Base-by-base conservation (phyloP, 2,888 invertebrate genomes). In the Alloplasta piceator region DNA sequence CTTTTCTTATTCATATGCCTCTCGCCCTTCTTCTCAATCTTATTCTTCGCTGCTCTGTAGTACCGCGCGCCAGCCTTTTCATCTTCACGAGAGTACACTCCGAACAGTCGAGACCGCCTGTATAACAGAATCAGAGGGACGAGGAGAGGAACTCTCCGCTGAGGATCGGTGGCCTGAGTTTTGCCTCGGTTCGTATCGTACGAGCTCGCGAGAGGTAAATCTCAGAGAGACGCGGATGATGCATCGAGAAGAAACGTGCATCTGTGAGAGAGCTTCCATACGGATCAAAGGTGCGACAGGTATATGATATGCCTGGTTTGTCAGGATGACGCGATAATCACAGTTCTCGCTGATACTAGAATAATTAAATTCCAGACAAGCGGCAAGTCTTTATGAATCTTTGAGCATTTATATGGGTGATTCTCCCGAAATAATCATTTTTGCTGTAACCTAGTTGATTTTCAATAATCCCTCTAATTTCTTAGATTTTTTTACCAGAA, bases 321-420 rank as follows among this genome's bases (percentile, higher is more conserved):
- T 87, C 86, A 70, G 86, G 78, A 82, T 88, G 91, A 91, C 90
- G 85, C 87, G 88, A 86, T 91, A 92, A 92, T 92, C 90, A 91
- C 87, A 86, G 88, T 81, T 84, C 83, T 82, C 86, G 80, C 82
- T 80, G 85, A 76, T 84, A 87, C 87, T 87, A 86, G 86, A 89
- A 88, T 91, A 91, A 91, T 91, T 91, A 90, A 91, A 91, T 90
- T 89, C 85, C 88, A 85, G 64, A 55, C 83, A 64, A 58, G 67
- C 67, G 41, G 26, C 55, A 55, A 52, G 46, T 67, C 38, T 48
- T 16, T 10, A 46, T 26, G 1, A 12, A 60, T 48, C 55, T 55
- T n/a, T 43, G 73, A 83, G 74, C 75, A 84, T 83, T 84, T 71
- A 64, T 68, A 56, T 10, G 68, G n/a, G n/a, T n/a, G n/a, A n/a